These are phyloP conservation scores for Drosophila triauraria DNA, from an alignment of 1,140 invertebrate species.

Conservation along the genomic window DNA sequence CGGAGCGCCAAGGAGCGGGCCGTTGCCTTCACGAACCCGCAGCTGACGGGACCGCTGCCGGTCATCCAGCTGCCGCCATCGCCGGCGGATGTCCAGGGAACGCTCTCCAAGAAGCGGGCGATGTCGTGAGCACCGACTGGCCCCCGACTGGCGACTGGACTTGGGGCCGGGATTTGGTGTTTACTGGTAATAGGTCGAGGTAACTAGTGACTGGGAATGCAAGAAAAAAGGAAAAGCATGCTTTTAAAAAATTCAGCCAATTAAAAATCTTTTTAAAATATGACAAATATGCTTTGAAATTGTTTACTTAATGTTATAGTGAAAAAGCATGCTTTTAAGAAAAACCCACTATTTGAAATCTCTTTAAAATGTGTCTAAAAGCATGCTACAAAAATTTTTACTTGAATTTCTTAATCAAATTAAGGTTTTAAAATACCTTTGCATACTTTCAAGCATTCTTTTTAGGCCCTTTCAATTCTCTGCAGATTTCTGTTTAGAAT, in stretches of 20 bases:
- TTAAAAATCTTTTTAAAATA: too few species aligned
- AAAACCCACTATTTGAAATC: background rate
- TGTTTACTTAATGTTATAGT: too few species aligned
- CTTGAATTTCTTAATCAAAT: background rate
- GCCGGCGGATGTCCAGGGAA: constrained; percentile 62
- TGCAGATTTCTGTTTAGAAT: background rate
- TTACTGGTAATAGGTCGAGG: constrained; percentile 17
- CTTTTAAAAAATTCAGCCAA: too few species aligned
- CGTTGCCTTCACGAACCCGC: constrained; percentile 84
- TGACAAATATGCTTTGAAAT: too few species aligned
- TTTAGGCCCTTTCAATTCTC: background rate
- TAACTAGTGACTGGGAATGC: background rate
- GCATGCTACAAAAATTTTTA: background rate
- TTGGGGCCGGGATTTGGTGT: background rate
- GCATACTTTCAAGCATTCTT: background rate
- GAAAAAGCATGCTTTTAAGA: too few species aligned
- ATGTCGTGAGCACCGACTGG: constrained; percentile 62
- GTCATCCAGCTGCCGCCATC: constrained; percentile 72
- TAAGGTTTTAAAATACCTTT: background rate
- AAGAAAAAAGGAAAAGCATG: too few species aligned
- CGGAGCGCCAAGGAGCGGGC: constrained; percentile 86
- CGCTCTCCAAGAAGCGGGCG: constrained; percentile 75
- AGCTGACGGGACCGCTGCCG: constrained; percentile 60
- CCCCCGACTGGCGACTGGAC: constrained; percentile 15
- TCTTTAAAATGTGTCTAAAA: background rate